Evolutionary conservation across 2,113 vertebrate species (phyloP).

Genomic region (Neodon shergylaensis): DNA sequence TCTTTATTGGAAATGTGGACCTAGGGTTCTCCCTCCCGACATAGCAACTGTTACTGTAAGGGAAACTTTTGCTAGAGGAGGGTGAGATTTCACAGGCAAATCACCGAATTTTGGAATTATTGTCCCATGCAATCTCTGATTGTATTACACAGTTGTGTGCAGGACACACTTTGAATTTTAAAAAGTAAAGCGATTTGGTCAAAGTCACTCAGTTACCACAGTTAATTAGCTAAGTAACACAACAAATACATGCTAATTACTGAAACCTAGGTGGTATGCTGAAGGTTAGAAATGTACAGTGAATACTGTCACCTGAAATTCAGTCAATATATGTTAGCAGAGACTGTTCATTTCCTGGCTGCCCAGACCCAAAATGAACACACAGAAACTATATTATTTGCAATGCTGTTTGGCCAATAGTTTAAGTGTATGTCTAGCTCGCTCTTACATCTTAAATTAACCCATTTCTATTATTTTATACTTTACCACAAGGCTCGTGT

Average conservation of each 20-base stretch:
- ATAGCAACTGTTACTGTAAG: slow-evolving; percentile 14
- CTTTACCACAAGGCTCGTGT: no score
- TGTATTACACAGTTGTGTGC: not conserved
- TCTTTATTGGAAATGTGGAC: slow-evolving; percentile 27
- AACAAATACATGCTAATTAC: not conserved
- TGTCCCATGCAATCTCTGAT: not conserved
- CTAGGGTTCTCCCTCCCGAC: not conserved
- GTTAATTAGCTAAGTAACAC: not conserved
- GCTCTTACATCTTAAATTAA: no score
- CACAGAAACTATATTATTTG: no score
- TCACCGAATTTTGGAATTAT: not conserved
- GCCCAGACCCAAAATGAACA: no score
- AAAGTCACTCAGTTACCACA: not conserved
- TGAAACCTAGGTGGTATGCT: not conserved
- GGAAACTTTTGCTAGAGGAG: not conserved
- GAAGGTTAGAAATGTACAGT: not conserved
- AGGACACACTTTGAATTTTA: not conserved
- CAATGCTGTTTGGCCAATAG: no score
- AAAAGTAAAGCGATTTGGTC: slow-evolving; percentile 7
- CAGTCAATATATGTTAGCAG: no score
- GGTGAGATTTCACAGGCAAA: not conserved
- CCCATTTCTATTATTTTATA: no score
- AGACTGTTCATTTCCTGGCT: no score
- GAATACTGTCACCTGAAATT: not conserved
- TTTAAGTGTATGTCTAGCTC: no score